Conservation (phyloP, 2,797 vertebrate species). For the Lutjanus campechanus region DNA sequence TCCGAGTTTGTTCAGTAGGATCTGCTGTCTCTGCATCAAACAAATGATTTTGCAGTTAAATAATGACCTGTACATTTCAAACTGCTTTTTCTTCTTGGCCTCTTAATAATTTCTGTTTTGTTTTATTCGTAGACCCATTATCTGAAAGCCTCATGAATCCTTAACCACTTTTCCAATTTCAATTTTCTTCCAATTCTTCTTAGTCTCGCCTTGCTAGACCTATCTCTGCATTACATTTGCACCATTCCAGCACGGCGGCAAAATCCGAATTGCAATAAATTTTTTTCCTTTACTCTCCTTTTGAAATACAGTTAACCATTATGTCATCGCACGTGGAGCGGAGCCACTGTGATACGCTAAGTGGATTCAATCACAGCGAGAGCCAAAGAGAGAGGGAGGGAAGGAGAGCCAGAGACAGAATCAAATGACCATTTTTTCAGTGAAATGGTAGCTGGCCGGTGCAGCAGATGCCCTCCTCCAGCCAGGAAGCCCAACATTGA, state of each 20-base stretch:
- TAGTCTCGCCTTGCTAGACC: slow-evolving; percentile 22
- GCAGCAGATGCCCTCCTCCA: slow-evolving; percentile 62
- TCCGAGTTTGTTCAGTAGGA: slow-evolving; percentile 13
- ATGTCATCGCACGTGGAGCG: slow-evolving; percentile 60
- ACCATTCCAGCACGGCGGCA: slow-evolving; percentile 7
- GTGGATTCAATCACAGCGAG: slow-evolving; percentile 70
- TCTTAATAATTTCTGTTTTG: slow-evolving; percentile 24
- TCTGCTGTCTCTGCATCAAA: slow-evolving; percentile 15
- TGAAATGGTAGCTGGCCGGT: slow-evolving; percentile 64
- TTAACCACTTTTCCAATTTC: slow-evolving; percentile 22
- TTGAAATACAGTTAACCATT: slow-evolving; percentile 64
- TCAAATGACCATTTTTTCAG: slow-evolving; percentile 53
- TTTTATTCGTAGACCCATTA: slow-evolving; percentile 13
- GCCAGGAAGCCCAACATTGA: slow-evolving; percentile 66
- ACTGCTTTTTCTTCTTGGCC: slow-evolving; percentile 3
- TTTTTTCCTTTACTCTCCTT: slow-evolving; percentile 30
- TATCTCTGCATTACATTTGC: slow-evolving; percentile 9
- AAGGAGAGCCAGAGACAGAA: slow-evolving; percentile 12
- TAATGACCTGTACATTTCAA: not conserved
- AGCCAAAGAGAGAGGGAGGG: slow-evolving; percentile 18
- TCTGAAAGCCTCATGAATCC: slow-evolving; percentile 23
- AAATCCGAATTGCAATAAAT: slow-evolving; percentile 31
- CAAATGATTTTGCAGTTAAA: not conserved
- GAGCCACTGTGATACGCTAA: slow-evolving; percentile 62
- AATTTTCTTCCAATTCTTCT: slow-evolving; percentile 28